Base-by-base conservation (phyloP, 2,113 vertebrate genomes). In the Bubo bubo region DNA sequence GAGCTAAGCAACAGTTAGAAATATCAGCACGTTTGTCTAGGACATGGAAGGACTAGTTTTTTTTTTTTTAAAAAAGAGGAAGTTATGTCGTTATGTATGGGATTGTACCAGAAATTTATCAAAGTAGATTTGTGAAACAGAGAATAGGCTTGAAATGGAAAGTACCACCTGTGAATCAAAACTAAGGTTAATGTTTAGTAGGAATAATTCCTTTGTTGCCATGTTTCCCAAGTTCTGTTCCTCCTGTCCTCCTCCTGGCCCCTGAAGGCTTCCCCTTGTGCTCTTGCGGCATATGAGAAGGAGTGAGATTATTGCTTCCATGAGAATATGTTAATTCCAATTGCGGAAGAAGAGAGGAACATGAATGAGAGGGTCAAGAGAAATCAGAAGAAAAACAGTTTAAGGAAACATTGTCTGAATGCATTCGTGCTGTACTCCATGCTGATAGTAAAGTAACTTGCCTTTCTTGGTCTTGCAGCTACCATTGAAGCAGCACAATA, bases 391-490 rank as follows among this genome's bases (percentile, higher is more conserved):
- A 82, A 60, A 76, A 12, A 41, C 5, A 41, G 12, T 43, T 34
- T 63, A 58, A 52, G 66, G 39, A 89, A 70, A 23, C 12, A 4
- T 56, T 89, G 39, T 8, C 24, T 47, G 4, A 79, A 58, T 34
- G 24, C 10, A 9, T 74, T 84, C 72, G 82, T 59, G 10, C 24
- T 72, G 21, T 43, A 11, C 71, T 88, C 10, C 28, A 34, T 45
- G 27, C n/a, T 55, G 24, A 30, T 4, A 14, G 18, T 64, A 26
- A 70, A 50, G 18, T 55, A 26, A 55, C 30, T 88, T 88, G 71
- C 30, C 59, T 92, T 86, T 76, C 72, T 94, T 84, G 52, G 6
- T 66, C 41, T 95, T 93, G 68, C n/a, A 97, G 93, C 66, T 66
- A 93, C 43, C 34, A 59, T 88, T 86, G 96, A 97, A 92, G 70